Base-by-base conservation (phyloP, 2,113 vertebrate genomes). In the Pyrgilauda ruficollis region DNA sequence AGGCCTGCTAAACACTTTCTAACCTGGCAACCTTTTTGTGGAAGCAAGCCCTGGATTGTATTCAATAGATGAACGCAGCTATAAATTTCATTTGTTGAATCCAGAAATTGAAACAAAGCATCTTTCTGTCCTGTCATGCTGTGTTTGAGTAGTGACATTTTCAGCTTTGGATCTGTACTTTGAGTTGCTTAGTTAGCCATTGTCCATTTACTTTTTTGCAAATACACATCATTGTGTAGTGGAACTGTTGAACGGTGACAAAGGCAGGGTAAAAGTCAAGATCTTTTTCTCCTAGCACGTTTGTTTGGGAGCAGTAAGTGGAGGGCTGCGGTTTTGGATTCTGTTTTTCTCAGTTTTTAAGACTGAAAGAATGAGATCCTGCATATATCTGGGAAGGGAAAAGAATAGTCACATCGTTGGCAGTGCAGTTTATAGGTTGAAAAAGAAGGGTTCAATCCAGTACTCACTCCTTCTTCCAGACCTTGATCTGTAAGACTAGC, bases 201-300 rank as follows among this genome's bases (percentile, higher is more conserved):
- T 20, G 28, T 33, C 19, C 53, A 11, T 49, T 49, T 58, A 9
- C 17, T 21, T 20, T 21, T 47, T 41, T 41, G 14, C 53, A 41
- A 82, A 41, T 69, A 49, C n/a, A 49, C 30, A n/a, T 12, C 3
- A 1, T 44, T 14, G 14, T 68, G 43, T n/a, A 39, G 28, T 27
- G 43, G 14, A 22, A 58, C 43, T 39, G 28, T 17, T 49, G 43
- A 58, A 41, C 1, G 1, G 23, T 0, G 2, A 18, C 43, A 49
- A 23, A n/a, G 43, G 9, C n/a, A 28, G 35, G 14, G 22, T 47
- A 33, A 49, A 68, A 81, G 14, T 14, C 35, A 47, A 41, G 30
- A 9, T 20, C 5, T 70, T 50, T 70, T 69, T 39, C 18, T 39
- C 35, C 52, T 13, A 5, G 17, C 17, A 47, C 28, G 9, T 58